Conservation (phyloP, 2,888 invertebrate species). For the Malachius bipustulatus region DNA sequence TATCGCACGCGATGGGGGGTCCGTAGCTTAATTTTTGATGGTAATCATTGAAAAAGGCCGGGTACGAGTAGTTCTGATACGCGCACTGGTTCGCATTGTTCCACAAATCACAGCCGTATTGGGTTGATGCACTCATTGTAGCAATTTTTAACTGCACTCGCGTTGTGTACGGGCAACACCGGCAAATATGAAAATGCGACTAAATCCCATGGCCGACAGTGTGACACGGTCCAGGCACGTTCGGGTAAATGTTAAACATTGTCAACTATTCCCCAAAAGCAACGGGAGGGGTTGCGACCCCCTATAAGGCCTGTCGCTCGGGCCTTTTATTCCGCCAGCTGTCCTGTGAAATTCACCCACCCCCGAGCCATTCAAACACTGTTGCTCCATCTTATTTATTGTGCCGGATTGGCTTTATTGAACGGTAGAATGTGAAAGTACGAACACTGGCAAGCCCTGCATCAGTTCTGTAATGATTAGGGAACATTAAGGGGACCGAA, state of each 20-base stretch:
- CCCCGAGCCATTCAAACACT: constrained; percentile 28
- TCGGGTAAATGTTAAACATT: constrained; percentile 37
- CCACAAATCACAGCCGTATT: constrained; percentile 31
- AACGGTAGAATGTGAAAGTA: constrained; percentile 30
- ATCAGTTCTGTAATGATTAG: too few species aligned
- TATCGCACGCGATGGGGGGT: too few species aligned
- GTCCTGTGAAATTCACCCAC: constrained; percentile 36
- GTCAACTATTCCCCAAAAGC: constrained; percentile 35
- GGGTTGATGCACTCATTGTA: constrained; percentile 32
- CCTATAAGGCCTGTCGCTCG: constrained; percentile 36
- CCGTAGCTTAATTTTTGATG: constrained; percentile 3
- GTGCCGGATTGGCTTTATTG: constrained; percentile 26
- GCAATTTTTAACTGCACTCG: too few species aligned
- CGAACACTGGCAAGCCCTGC: too few species aligned
- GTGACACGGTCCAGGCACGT: constrained; percentile 33
- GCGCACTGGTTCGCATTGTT: constrained; percentile 19
- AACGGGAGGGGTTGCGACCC: constrained; percentile 36
- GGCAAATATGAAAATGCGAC: constrained; percentile 22
- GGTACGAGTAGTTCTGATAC: neutral
- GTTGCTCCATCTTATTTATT: constrained; percentile 37
- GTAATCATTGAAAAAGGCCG: neutral
- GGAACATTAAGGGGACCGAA: too few species aligned
- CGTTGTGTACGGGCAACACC: too few species aligned
- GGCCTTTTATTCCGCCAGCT: constrained; percentile 39
- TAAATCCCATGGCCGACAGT: constrained; percentile 27